Evolutionary conservation across 2,888 invertebrate species (phyloP), one percentile per base, ranked within the genome.

Genomic region (Caenorhabditis sinica): DNA sequence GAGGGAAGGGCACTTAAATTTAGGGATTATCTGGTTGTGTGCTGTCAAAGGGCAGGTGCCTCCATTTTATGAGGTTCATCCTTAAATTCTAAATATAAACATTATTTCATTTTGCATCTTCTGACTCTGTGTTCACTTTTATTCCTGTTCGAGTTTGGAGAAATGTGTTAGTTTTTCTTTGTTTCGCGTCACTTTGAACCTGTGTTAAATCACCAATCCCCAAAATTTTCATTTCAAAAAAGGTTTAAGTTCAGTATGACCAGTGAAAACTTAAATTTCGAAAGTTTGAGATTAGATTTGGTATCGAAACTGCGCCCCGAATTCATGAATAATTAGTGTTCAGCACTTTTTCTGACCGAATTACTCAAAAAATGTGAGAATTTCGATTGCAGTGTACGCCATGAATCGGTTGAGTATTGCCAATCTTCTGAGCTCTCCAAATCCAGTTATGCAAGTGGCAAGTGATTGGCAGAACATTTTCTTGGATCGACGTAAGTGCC

Each of bases 381-480:
- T 61, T 73, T 73, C 25, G 23, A 30, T 73, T 73, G 56, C 73
- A 79, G 83, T 74, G 23, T 69, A 71, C 30, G 61, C 74, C 6
- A 79, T 79, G 69, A 83, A 76, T 68, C 77, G 77, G 28, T 45
- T 83, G 28, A 83, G 73, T 45, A 72, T 83, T 36, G 74, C 83
- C 25, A 83, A 71, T 49, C 23, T 83, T 40, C 30, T 83, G 40
- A 79, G 51, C 30, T 60, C 68, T 13, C 61, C 68, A 11, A 49
- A 68, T 9, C 74, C 74, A 51, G 69, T 43, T 11, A 66, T 63
- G 66, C 77, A 66, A 30, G n/a, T 60, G 1, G 25, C 63, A 13
- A 53, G 36, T 30, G 77, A 83, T 13, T 83, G 79, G 79, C 74
- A 51, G 25, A 74, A 65, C n/a, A 20, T 63, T 11, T 15, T 58